Evolutionary conservation across 1,140 invertebrate genomes (phyloP).

Genomic region (Bombus polaris): DNA sequence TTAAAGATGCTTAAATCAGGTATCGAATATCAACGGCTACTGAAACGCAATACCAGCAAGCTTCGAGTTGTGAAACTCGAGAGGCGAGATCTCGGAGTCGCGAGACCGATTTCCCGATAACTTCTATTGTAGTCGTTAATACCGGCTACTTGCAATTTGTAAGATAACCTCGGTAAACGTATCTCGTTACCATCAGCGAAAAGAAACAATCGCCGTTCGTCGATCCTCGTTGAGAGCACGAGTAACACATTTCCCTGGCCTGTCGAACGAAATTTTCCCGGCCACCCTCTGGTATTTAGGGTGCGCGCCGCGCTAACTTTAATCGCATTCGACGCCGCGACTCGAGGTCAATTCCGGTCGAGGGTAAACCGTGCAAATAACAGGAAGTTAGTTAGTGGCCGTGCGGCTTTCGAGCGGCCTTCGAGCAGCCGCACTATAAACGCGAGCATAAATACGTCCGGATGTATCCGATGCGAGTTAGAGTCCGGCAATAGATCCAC

Average conservation of each 20-base stretch:
- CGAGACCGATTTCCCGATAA: slow-evolving; percentile 17
- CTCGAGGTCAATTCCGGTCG: slow-evolving; percentile 38
- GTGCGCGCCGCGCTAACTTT: slow-evolving; percentile 37
- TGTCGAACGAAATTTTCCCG: slow-evolving; percentile 2
- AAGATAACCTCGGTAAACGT: slow-evolving; percentile 18
- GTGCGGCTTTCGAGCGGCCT: slow-evolving; percentile 48
- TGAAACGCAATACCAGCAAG: slow-evolving; percentile 2
- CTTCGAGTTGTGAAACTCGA: slow-evolving; percentile 12
- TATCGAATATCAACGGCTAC: background rate
- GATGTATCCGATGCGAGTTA: slow-evolving; percentile 50
- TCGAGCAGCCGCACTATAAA: slow-evolving; percentile 43
- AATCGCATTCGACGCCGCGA: slow-evolving; percentile 41
- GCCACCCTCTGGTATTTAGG: background rate
- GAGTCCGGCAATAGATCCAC: slow-evolving; percentile 24
- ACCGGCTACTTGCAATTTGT: slow-evolving; percentile 16
- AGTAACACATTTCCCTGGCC: too few species aligned
- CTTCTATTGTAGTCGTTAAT: background rate
- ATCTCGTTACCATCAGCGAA: slow-evolving; percentile 2
- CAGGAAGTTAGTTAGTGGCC: slow-evolving; percentile 51
- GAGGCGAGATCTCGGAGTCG: background rate
- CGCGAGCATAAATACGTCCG: slow-evolving; percentile 56
- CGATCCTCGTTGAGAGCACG: too few species aligned
- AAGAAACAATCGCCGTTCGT: slow-evolving; percentile 2
- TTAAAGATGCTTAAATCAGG: slow-evolving; percentile 4
- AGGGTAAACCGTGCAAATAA: slow-evolving; percentile 55